Percentiles rank a stretch among this genome's conserved stretches.
Conservation (phyloP, 2,113 vertebrate species). For the western clawed frog (Xenopus tropicalis) region UCB_Xtro_10.0 CM004443.2:64619001-64619500, state of each 20-base stretch:
- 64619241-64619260: not conserved
- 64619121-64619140: not conserved
- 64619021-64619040: not conserved
- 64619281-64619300: conserved; percentile 10
- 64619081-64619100: conserved; percentile 10
- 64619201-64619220: not conserved
- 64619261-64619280: conserved; percentile 11
- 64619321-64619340: conserved; percentile 14
- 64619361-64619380: too few relatives aligned
- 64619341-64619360: not conserved
- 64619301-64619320: conserved; percentile 6
- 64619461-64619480: too few relatives aligned
- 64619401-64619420: too few relatives aligned
- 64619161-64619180: not conserved
- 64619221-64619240: not conserved
- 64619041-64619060: conserved; percentile 18
- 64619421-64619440: too few relatives aligned
- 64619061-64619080: conserved; percentile 6
- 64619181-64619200: not conserved
- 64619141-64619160: not conserved
- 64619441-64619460: too few relatives aligned
- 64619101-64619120: conserved; percentile 3
- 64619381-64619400: too few relatives aligned
- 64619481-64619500: too few relatives aligned
- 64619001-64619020: not conserved